Percentiles rank a stretch among this genome's conserved stretches.
Conservation (phyloP, 2,113 vertebrate genomes). For the human region GRCh38 chr7:101681001-101681500, state of each 20-base stretch:
- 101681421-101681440: rapidly evolving
- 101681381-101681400: neutral
- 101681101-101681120: neutral
- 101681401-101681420: neutral
- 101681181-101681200: slow-evolving; percentile 86
- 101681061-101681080: rapidly evolving
- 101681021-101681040: too few species aligned
- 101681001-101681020: neutral
- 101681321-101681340: neutral
- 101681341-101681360: neutral
- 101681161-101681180: slow-evolving; percentile 84
- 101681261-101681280: slow-evolving; percentile 85
- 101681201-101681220: slow-evolving; percentile 89
- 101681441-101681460: neutral
- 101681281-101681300: slow-evolving; percentile 68
- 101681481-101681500: neutral
- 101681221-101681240: slow-evolving; percentile 88
- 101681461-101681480: neutral
- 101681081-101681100: neutral
- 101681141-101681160: slow-evolving; percentile 77
- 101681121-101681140: neutral
- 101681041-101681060: neutral
- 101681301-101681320: neutral
- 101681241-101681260: slow-evolving; percentile 86
- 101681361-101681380: neutral